Evolutionary conservation across 2,113 vertebrate genomes (phyloP), one percentile per base, ranked within the genome.

Genomic region (Tychaedon coryphoeus): DNA sequence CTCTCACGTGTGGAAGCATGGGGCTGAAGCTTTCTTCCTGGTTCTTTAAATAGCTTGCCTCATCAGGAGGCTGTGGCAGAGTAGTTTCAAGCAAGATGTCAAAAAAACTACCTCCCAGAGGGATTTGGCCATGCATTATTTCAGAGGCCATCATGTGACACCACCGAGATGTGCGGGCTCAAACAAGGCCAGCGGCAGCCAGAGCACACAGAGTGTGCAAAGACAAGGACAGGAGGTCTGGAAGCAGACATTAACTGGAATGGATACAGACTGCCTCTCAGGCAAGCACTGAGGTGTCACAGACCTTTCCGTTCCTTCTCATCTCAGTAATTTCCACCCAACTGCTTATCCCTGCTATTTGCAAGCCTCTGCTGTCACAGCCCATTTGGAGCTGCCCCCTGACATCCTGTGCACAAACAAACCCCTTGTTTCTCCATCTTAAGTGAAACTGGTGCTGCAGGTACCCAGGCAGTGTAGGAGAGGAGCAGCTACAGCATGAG

Each of bases 271-370:
- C 73, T 92, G 92, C 85, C 69, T 70, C 73, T 80, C 58, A 73
- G 87, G 62, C 75, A 80, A 40, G 54, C 5, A 1, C 17, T 50
- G 50, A 74, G 92, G 85, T 89, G 47, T n/a, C 31, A 1, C 60
- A 83, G 88, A 85, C 29, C 73, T 84, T 73, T 54, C 85, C 84
- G 77, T 23, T 96, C 34, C 38, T 93, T 93, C 65, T 70, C 43
- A 66, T 74, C 78, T 62, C 65, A 19, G n/a, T 50, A 45, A 77
- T 74, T 85, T 75, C 88, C 65, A 78, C 42, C 19, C 1, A 17
- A 16, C 36, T 74, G 95, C 47, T 78, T 60, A 69, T 33, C 57
- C 36, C 48, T 70, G 78, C 15, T 62, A 54, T 60, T 71, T 47
- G 90, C 47, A n/a, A 22, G 80, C n/a, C 50, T 91, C 69, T 72